A percentile compares a stretch with the other conserved stretches of the same genome.
These are phyloP conservation scores for Petrocephalus microphthalmus DNA, from an alignment of 2,113 vertebrate species.

Conservation along the genomic window DNA sequence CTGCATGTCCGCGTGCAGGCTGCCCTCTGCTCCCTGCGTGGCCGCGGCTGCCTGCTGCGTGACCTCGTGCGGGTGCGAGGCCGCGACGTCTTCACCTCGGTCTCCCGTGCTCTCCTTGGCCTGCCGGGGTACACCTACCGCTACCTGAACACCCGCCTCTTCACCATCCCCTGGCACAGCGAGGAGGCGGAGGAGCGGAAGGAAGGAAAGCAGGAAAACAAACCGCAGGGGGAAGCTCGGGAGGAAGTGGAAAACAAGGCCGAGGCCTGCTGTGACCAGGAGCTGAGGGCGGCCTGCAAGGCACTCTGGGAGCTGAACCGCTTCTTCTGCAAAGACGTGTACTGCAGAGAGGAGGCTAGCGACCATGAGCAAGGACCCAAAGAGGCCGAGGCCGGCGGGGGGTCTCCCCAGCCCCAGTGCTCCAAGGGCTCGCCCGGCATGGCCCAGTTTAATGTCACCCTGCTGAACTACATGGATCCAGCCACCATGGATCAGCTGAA, in stretches of 20 bases:
- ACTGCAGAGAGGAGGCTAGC: constrained; percentile 48
- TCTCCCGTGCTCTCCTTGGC: constrained; percentile 81
- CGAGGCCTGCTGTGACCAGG: constrained; percentile 65
- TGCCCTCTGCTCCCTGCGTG: constrained; percentile 67
- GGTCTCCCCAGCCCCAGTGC: constrained; percentile 50
- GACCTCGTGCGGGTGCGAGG: constrained; percentile 74
- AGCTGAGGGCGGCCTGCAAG: constrained; percentile 74
- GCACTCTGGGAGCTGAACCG: constrained; percentile 82
- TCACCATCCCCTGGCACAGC: constrained; percentile 85
- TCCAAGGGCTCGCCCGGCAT: constrained; percentile 28
- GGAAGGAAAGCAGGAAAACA: constrained; percentile 40
- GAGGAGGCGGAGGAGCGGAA: constrained; percentile 44
- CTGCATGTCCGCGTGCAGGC: constrained; percentile 74
- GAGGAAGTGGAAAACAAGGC: constrained; percentile 52
- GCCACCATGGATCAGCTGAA: constrained; percentile 80
- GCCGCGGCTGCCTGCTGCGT: constrained; percentile 59
- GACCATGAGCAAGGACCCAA: neutral
- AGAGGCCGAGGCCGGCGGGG: constrained; percentile 9
- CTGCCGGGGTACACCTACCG: constrained; percentile 86
- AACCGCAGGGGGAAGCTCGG: constrained; percentile 42
- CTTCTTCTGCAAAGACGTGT: constrained; percentile 69
- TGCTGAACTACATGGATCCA: constrained; percentile 97
- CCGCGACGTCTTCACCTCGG: constrained; percentile 80
- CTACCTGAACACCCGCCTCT: constrained; percentile 90
- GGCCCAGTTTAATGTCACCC: constrained; percentile 75